Conservation (phyloP, 1,140 invertebrate genomes). For the Drosophila pectinifera region DNA sequence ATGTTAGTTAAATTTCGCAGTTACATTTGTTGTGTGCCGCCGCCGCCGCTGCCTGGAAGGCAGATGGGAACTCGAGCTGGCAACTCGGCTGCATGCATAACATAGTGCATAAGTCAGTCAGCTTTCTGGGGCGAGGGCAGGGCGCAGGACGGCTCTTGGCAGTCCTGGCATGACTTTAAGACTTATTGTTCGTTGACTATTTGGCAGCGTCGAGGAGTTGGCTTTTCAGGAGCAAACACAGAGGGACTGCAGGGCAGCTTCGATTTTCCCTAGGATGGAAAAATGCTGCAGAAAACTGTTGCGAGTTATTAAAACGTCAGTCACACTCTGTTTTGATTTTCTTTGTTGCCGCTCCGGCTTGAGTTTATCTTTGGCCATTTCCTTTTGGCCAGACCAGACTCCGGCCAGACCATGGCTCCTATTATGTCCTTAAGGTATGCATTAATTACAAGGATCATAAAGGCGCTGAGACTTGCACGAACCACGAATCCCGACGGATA, state of each 20-base stretch:
- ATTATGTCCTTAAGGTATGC: conserved; percentile 76
- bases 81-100: conserved; percentile 72
- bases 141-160: conserved; percentile 20
- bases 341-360: conserved; percentile 35
- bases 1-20: conserved; percentile 70
- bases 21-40: conserved; percentile 67
- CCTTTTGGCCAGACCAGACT: conserved; percentile 30
- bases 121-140: conserved; percentile 13
- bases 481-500: conserved; percentile 13
- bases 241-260: conserved; percentile 5
- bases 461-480: conserved; percentile 50
- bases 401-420: conserved; percentile 23
- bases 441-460: conserved; percentile 79
- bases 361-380: conserved; percentile 31
- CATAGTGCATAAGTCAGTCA: conserved; percentile 78
- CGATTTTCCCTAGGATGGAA: conserved; percentile 21
- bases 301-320: conserved; percentile 59
- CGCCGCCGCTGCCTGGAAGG: too few species aligned
- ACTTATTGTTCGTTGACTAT: conserved; percentile 57
- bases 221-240: conserved; percentile 12
- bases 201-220: conserved; percentile 32
- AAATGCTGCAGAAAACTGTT: conserved; percentile 44
- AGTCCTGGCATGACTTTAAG: conserved; percentile 62
- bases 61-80: conserved; percentile 41
- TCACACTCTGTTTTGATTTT: conserved; percentile 45